Conservation (phyloP, 2,888 invertebrate species). For the Megalurothrips usitatus region DNA sequence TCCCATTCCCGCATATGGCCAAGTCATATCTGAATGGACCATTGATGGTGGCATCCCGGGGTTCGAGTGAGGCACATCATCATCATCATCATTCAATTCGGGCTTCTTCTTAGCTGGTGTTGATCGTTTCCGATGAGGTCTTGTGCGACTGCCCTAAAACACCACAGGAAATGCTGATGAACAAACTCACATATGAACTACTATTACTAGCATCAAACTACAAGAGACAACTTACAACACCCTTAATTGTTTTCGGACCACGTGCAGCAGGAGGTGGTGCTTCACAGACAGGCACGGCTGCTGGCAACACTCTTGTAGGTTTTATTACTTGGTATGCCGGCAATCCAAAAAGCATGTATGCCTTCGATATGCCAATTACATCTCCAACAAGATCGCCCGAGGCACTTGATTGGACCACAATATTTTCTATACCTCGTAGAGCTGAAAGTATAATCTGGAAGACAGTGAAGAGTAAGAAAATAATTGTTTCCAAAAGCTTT, state of each 20-base stretch:
- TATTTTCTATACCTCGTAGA: constrained; percentile 7
- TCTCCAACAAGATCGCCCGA: constrained; percentile 32
- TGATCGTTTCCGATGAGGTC: background rate
- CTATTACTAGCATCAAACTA: background rate
- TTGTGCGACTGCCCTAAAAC: background rate
- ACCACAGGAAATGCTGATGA: background rate
- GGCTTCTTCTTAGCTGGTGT: background rate
- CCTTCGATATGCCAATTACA: constrained; percentile 35
- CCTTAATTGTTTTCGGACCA: constrained; percentile 16
- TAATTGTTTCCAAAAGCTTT: background rate
- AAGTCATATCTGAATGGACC: background rate
- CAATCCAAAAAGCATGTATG: constrained; percentile 37
- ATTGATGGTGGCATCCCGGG: background rate
- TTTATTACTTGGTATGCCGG: constrained; percentile 33
- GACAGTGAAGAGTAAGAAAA: background rate
- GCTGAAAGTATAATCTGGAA: background rate
- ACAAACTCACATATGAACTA: background rate
- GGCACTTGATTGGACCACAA: background rate
- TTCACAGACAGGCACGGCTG: background rate
- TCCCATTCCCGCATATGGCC: background rate
- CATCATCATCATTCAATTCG: background rate
- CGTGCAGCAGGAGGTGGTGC: background rate
- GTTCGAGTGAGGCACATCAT: background rate
- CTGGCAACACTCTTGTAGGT: background rate
- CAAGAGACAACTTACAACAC: background rate